Evolutionary conservation across 1,140 invertebrate species (phyloP).

Genomic region (Bacillus rossius): DNA sequence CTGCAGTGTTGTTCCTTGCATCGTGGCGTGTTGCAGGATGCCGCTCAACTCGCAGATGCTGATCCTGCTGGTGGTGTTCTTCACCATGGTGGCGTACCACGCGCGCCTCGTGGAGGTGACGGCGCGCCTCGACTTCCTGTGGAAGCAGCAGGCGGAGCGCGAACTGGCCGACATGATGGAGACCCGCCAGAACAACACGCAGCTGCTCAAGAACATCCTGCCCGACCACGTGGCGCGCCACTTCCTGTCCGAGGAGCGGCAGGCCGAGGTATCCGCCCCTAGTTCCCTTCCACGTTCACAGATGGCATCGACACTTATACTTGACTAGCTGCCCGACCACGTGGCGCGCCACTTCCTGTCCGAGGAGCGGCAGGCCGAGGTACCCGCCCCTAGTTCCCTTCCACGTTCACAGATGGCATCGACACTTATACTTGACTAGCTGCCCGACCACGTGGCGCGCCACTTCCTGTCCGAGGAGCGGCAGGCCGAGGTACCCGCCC

Average conservation of each 20-base stretch:
- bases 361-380: slow-evolving; percentile 66
- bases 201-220: slow-evolving; percentile 87
- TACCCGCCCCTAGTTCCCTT: too few relatives aligned
- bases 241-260: slow-evolving; percentile 74
- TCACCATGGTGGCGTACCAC: slow-evolving; percentile 85
- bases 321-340: slow-evolving; percentile 92
- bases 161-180: slow-evolving; percentile 90
- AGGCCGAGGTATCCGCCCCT: slow-evolving; percentile 70
- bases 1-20: too few relatives aligned
- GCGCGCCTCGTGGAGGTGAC: slow-evolving; percentile 87
- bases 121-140: slow-evolving; percentile 87
- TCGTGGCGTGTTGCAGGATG: slow-evolving; percentile 47
- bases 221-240: slow-evolving; percentile 94
- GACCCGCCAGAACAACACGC: slow-evolving; percentile 76
- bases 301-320: too few relatives aligned
- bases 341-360: slow-evolving; percentile 90
- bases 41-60: slow-evolving; percentile 70
- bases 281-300: too few relatives aligned
- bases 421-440: too few relatives aligned
- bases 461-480: slow-evolving; percentile 82
- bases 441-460: slow-evolving; percentile 92
- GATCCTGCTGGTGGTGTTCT: slow-evolving; percentile 72
- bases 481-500: slow-evolving; percentile 71
- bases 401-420: too few relatives aligned
- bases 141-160: slow-evolving; percentile 89